These are phyloP conservation scores for Crypturellus tataupa DNA, from an alignment of 2,797 vertebrate genomes.

Conservation along the genomic window DNA sequence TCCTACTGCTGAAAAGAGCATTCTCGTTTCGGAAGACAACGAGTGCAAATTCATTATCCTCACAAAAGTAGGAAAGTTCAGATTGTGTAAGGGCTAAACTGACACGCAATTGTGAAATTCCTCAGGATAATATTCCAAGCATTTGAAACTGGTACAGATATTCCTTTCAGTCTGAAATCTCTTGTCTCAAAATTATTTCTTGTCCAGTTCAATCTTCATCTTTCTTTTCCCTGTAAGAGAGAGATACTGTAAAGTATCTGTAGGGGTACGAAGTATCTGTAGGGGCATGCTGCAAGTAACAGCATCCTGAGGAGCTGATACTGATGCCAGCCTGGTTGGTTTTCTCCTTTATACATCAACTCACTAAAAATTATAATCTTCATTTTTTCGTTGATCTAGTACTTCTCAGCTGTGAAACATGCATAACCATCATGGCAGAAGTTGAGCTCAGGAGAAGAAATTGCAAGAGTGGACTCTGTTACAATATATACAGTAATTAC, in stretches of 20 bases:
- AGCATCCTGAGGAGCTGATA: background rate
- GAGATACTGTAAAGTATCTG: background rate
- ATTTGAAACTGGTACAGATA: background rate
- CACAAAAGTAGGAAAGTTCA: background rate
- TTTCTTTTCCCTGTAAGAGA: background rate
- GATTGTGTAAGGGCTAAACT: background rate
- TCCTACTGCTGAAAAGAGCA: background rate
- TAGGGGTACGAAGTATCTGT: background rate
- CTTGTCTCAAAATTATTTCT: background rate
- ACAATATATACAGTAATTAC: background rate
- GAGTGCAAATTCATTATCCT: background rate
- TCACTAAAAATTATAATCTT: background rate
- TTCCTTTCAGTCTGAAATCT: background rate
- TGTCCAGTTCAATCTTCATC: background rate
- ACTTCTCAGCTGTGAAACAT: background rate
- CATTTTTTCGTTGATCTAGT: background rate
- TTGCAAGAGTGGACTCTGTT: background rate
- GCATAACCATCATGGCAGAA: background rate
- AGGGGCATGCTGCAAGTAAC: background rate
- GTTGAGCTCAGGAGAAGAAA: background rate
- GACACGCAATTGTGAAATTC: background rate
- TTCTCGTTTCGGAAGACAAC: background rate
- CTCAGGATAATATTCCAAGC: background rate
- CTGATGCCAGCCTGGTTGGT: background rate
- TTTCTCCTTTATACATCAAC: background rate